These are phyloP conservation scores for Panurus biarmicus DNA, from an alignment of 2,113 vertebrate species.

Conservation along the genomic window DNA sequence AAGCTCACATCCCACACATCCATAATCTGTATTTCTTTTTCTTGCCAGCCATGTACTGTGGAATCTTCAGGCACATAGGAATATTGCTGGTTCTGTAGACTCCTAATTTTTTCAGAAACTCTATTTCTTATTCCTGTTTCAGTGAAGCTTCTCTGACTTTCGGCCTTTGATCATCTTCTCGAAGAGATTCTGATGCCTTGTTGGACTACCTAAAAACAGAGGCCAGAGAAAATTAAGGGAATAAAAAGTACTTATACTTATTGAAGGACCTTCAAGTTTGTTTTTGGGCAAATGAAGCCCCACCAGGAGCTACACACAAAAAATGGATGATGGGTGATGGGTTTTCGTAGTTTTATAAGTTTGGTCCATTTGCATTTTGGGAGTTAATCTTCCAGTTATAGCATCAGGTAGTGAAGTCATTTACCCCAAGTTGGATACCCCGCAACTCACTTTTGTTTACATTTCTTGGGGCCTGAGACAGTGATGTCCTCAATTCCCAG, in stretches of 20 bases:
- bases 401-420: background rate
- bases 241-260: background rate
- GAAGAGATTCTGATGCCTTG: background rate
- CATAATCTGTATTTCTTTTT: background rate
- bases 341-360: background rate
- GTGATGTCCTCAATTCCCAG: background rate
- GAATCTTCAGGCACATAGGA: background rate
- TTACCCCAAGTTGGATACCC: background rate
- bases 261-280: background rate
- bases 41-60: background rate
- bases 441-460: background rate
- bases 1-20: background rate
- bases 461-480: background rate
- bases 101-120: background rate
- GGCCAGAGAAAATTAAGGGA: background rate
- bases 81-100: background rate
- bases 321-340: rapidly evolving
- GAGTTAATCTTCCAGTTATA: background rate
- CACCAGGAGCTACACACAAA: background rate
- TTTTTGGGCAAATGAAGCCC: background rate
- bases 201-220: background rate
- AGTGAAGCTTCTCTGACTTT: background rate
- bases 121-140: background rate
- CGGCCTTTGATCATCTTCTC: background rate
- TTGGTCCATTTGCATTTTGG: too few species aligned